Evolutionary conservation across 2,797 vertebrate species (phyloP), one percentile per base, ranked within the genome.

Genomic region (Etheostoma perlongum): DNA sequence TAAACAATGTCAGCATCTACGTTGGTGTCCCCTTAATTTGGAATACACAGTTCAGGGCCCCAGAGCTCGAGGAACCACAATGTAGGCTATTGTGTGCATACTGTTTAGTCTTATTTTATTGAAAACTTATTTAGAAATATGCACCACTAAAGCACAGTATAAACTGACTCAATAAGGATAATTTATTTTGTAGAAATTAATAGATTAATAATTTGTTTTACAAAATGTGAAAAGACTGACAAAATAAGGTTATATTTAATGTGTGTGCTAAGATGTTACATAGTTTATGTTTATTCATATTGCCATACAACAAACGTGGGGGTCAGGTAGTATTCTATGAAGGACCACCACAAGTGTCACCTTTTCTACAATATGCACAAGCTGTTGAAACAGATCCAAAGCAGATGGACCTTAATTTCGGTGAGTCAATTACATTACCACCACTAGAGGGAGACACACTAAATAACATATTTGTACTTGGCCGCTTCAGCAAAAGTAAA

Each of bases 381-480:
- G 21, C 48, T 77, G 30, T 18, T 54, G 27, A 49, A 40, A 66
- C 12, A 1, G 21, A 23, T 23, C 21, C 21, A 15, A 0, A 18
- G 18, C 62, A 72, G 36, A 6, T 49, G 27, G 42, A 54, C 30
- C n/a, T 71, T 25, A 2, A n/a, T 36, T 23, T 7, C 12, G 8
- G 1, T 36, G 8, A n/a, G 54, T 60, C 0, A 60, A 65, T 15
- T 63, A 2, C 65, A 6, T 33, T 53, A 25, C 2, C 3, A 70
- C 84, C 89, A 88, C 79, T 79, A 87, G 88, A 88, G 73, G 81
- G 90, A 74, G 88, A 88, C 88, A 90, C 4, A 73, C 8, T 46
- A 55, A 5, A 15, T 33, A 13, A 66, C 67, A 75, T 74, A 30
- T 23, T 23, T 9, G 6, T 6, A 18, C 3, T 42, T 53, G 19